Base-by-base conservation (phyloP, 1,140 invertebrate genomes). In the Portunus trituberculatus region DNA sequence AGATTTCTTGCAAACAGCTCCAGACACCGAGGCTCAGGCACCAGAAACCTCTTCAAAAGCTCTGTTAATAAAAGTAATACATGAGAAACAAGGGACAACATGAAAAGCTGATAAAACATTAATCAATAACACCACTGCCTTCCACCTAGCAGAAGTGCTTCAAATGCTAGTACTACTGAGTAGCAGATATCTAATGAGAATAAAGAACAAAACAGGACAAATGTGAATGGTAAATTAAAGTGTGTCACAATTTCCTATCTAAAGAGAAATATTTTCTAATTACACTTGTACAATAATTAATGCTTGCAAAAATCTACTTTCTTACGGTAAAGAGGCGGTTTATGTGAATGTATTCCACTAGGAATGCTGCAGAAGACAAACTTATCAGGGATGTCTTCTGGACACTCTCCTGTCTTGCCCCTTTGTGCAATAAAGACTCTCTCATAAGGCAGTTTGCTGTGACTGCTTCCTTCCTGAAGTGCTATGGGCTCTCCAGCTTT, bases 1-100 rank as follows among this genome's bases (percentile, higher is more conserved):
- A 99, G 97, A 97, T 98, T 99, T 94, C 99, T 97, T 1, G 99
- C 99, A 97, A 99, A 99, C 83, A 99, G 96, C 97, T 99, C 99
- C 96, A 99, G 97, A 96, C 98, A 98, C 76, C 97, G 97, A 20
- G 98, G 97, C 31, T 98, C 97, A 16, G 96, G 93, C 52, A 97
- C 97, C 8, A 98, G 94, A 97, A 97, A 98, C 10, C 97, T 93
- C 96, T 97, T 97, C 87, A 98, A 96, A 67, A 98, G 96, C 97
- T 98, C 98, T 98, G 97, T 96, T 97, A 98, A 95, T 96, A 95
- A 96, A 83, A 92, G 29, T 8, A 48, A 0, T 25, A 29, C 7
- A 95, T 84, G 28, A 82, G 76, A 94, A 83, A 46, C 14, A 1
- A 82, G 32, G 52, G 52, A 59, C 16, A 20, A 10, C 16, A 59